phyloP scores from a whole-genome alignment of 2,797 vertebrate species.

The Pogonophryne albipinna region DNA sequence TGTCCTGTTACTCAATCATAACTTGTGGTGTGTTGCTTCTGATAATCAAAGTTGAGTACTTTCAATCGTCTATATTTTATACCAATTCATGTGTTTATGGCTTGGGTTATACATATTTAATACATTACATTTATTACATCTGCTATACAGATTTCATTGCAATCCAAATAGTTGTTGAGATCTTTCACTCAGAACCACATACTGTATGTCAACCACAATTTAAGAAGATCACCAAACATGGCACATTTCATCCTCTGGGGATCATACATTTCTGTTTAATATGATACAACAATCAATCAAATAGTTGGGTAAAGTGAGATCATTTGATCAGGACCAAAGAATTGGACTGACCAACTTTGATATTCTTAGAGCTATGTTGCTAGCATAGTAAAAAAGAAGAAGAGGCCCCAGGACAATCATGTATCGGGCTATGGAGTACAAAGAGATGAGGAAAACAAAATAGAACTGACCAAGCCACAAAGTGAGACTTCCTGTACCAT shows the following conservation, averaged over 20 bases:
- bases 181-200: background rate
- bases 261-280: background rate
- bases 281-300: background rate
- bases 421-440: background rate
- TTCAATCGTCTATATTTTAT: too few relatives aligned
- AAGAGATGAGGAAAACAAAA: conserved; percentile 3
- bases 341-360: background rate
- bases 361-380: background rate
- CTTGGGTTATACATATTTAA: too few relatives aligned
- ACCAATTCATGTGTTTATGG: too few relatives aligned
- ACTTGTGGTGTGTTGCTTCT: too few relatives aligned
- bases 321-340: background rate
- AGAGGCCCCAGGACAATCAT: background rate
- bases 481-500: background rate
- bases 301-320: background rate
- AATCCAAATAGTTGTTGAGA: conserved; percentile 1
- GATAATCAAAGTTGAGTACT: too few relatives aligned
- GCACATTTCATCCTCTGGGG: background rate
- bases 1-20: too few relatives aligned
- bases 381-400: background rate
- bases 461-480: background rate
- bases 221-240: background rate
- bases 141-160: background rate
- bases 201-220: background rate
- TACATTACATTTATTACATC: too few relatives aligned